A percentile compares a stretch with the other conserved stretches of the same genome.
These are phyloP conservation scores for Lasius platythorax DNA, from an alignment of 2,888 invertebrate genomes.

Conservation along the genomic window DNA sequence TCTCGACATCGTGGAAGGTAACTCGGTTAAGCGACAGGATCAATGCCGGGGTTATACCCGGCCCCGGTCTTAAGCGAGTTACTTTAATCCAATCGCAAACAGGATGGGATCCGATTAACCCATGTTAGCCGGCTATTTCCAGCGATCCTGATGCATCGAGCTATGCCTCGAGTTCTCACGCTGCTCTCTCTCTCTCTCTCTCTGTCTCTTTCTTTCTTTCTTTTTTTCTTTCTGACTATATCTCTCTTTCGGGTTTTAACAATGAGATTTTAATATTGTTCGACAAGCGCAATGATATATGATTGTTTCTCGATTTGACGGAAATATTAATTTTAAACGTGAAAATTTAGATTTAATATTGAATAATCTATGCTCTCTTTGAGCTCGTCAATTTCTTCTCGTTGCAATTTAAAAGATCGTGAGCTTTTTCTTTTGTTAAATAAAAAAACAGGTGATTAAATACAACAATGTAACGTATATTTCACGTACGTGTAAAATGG, in stretches of 20 bases:
- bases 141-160: slow-evolving; percentile 65
- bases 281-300: not conserved
- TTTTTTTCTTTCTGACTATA: too few species aligned
- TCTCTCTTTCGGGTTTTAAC: slow-evolving; percentile 20
- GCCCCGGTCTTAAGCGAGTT: slow-evolving; percentile 74
- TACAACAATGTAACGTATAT: not conserved
- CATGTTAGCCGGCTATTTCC: slow-evolving; percentile 75
- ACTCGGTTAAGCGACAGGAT: slow-evolving; percentile 73
- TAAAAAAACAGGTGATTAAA: not conserved
- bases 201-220: too few species aligned
- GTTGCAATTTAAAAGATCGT: not conserved
- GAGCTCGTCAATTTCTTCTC: not conserved
- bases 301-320: not conserved
- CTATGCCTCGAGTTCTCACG: slow-evolving; percentile 45
- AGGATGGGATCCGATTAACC: slow-evolving; percentile 77
- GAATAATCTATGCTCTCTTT: not conserved
- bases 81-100: slow-evolving; percentile 78
- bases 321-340: not conserved
- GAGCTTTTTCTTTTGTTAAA: not conserved
- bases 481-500: not conserved
- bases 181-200: not conserved
- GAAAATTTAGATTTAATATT: not conserved
- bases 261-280: not conserved
- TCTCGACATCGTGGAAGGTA: slow-evolving; percentile 58
- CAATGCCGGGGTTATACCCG: slow-evolving; percentile 74